A percentile compares a stretch with the other conserved stretches of the same genome.
These are phyloP conservation scores for Metallyticus violacea DNA, from an alignment of 2,888 invertebrate genomes.

Conservation along the genomic window DNA sequence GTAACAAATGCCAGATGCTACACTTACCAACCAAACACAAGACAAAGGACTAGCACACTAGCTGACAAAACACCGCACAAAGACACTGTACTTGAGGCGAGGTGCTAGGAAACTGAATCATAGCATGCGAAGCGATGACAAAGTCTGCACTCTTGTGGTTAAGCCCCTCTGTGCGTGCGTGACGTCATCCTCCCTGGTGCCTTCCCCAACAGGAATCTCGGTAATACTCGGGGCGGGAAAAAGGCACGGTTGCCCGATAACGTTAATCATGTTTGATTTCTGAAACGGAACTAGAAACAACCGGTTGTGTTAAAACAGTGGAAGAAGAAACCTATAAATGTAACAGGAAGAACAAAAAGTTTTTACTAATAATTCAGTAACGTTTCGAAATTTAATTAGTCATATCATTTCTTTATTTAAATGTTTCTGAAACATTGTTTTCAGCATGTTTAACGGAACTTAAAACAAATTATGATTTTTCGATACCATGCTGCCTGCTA, in stretches of 20 bases:
- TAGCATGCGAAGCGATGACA: neutral
- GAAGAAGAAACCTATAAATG: too few species aligned
- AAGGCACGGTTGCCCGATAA: neutral
- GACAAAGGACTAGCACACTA: neutral
- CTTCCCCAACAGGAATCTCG: neutral
- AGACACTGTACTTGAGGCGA: neutral
- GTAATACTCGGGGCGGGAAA: too few species aligned
- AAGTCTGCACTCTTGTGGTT: neutral
- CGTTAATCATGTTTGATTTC: neutral
- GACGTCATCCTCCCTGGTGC: neutral
- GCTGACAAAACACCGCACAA: neutral
- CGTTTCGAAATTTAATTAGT: too few species aligned
- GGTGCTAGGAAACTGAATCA: neutral
- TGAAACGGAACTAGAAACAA: too few species aligned
- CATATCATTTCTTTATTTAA: too few species aligned
- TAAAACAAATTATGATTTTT: too few species aligned
- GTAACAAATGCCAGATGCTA: neutral
- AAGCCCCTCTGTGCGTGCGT: neutral
- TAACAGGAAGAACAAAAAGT: too few species aligned
- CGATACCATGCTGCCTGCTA: too few species aligned
- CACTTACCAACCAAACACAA: neutral
- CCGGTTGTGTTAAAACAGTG: too few species aligned
- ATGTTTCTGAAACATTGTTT: too few species aligned
- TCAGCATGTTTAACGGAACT: too few species aligned
- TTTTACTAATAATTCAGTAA: too few species aligned